Conservation (phyloP, 2,797 vertebrate species). For the Carduelis carduelis region DNA sequence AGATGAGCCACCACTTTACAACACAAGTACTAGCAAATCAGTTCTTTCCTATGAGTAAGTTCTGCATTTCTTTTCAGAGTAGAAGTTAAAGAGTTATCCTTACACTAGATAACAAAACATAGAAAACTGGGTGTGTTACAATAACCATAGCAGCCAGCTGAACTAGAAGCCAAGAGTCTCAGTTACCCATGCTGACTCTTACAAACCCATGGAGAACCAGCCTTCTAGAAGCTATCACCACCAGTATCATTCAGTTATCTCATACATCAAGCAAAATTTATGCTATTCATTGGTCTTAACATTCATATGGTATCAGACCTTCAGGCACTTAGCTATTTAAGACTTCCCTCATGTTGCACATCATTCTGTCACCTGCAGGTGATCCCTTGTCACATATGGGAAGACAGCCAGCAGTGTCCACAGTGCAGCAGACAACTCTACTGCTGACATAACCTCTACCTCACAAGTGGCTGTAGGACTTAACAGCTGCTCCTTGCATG, state of each 20-base stretch:
- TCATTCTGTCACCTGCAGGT: not conserved
- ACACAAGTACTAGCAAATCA: not conserved
- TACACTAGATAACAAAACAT: not conserved
- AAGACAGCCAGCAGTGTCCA: not conserved
- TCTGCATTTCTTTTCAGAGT: not conserved
- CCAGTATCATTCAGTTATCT: not conserved
- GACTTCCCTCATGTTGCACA: not conserved
- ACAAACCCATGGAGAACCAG: not conserved
- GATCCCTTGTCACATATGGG: not conserved
- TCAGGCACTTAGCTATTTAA: not conserved
- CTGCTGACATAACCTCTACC: not conserved
- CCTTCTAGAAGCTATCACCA: not conserved
- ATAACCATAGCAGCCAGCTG: not conserved
- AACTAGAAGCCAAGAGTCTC: not conserved
- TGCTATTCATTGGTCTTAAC: not conserved
- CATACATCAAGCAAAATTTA: not conserved
- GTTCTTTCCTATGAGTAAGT: not conserved
- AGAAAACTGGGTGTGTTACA: not conserved
- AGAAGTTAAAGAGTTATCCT: not conserved
- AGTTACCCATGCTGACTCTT: not conserved
- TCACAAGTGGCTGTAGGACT: not conserved
- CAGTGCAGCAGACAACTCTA: not conserved
- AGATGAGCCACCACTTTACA: not conserved
- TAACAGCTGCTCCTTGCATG: fast-evolving
- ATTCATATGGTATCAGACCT: not conserved